A percentile compares a stretch with the other conserved stretches of the same genome.
Conservation (phyloP, 2,888 invertebrate species). For the Melanchra persicariae region DNA sequence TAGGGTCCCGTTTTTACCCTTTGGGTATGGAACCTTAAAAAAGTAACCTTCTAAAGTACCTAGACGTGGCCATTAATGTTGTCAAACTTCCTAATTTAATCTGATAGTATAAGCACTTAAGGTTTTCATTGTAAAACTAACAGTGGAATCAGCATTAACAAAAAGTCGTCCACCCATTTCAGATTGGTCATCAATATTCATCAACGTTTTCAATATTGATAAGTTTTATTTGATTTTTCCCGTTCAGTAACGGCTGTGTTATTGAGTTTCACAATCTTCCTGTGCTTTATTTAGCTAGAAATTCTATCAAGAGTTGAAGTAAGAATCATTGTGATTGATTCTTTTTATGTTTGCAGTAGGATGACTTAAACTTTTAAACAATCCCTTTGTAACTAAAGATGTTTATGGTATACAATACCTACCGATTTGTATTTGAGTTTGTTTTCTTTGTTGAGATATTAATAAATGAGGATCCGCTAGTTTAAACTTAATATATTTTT, state of each 20-base stretch:
- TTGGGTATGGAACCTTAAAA: too few species aligned
- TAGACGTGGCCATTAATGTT: not conserved
- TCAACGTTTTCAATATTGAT: conserved; percentile 57
- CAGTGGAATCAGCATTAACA: conserved; percentile 38
- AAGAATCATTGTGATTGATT: conserved; percentile 20
- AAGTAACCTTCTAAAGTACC: too few species aligned
- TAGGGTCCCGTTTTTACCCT: too few species aligned
- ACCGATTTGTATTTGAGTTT: too few species aligned
- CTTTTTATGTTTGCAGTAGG: not conserved
- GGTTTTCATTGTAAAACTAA: conserved; percentile 45
- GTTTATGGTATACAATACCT: too few species aligned
- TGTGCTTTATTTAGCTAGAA: conserved; percentile 16
- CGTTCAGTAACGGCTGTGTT: conserved; percentile 25
- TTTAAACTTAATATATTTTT: not conserved
- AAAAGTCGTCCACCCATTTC: conserved; percentile 41
- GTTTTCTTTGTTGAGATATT: not conserved
- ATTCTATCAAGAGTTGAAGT: conserved; percentile 11
- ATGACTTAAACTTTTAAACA: not conserved
- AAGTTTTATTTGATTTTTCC: conserved; percentile 54
- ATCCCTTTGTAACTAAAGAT: too few species aligned
- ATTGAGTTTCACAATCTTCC: conserved; percentile 26
- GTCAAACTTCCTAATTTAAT: not conserved
- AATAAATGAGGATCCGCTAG: not conserved
- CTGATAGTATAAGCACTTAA: conserved; percentile 2
- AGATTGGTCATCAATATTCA: conserved; percentile 57